Evolutionary conservation across 2,888 invertebrate species (phyloP).

Genomic region (Noctua pronuba): DNA sequence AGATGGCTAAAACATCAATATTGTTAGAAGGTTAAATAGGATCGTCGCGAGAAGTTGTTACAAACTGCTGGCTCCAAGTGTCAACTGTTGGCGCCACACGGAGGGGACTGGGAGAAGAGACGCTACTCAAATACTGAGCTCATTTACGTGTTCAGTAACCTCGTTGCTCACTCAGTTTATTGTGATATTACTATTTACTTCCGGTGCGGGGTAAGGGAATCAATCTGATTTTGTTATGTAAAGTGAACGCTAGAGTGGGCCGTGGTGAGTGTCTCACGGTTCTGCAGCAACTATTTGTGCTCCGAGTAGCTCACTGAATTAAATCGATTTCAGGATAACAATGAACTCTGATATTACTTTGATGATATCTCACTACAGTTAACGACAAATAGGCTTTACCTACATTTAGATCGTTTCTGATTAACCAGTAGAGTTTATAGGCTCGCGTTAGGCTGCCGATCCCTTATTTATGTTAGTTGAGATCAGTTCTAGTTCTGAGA

Average conservation of each 20-base stretch:
- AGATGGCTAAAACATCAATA: conserved; percentile 16
- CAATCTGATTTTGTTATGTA: conserved; percentile 28
- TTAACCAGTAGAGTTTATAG: background rate
- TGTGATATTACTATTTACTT: background rate
- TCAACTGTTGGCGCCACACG: too few relatives aligned
- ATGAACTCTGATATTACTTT: conserved; percentile 7
- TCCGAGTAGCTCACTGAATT: background rate
- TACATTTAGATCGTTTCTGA: background rate
- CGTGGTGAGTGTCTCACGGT: background rate
- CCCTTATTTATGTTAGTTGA: conserved; percentile 14
- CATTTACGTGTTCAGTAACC: background rate
- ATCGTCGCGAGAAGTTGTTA: conserved; percentile 10
- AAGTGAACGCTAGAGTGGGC: background rate
- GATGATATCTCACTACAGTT: too few relatives aligned
- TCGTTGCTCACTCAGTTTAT: background rate
- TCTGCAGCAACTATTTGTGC: conserved; percentile 4
- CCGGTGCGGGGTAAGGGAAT: background rate
- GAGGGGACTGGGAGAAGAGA: background rate
- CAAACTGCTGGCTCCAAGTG: conserved; percentile 4
- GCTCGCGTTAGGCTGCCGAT: background rate
- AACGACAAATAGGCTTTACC: conserved; percentile 1
- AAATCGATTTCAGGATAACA: conserved; percentile 23
- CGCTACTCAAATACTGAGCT: background rate
- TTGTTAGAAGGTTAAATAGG: conserved; percentile 21
- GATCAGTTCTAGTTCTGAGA: conserved; percentile 4